A percentile compares a stretch with the other conserved stretches of the same genome.
phyloP scores from a whole-genome alignment of 2,797 vertebrate species.

The Schizopygopsis pylzovi region DNA sequence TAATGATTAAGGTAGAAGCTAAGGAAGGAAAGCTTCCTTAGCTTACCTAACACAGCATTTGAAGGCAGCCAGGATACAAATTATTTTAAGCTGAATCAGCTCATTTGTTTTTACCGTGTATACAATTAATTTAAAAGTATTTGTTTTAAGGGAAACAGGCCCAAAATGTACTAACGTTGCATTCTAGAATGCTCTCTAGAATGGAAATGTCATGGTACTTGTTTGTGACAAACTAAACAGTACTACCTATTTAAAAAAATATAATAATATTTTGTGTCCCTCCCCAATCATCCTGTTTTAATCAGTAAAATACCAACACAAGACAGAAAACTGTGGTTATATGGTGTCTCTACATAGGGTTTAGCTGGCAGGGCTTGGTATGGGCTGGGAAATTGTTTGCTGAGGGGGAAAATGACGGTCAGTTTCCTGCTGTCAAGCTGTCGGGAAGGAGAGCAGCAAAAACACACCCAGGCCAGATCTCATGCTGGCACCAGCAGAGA shows the following conservation, averaged over 20 bases:
- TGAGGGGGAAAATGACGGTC: conserved; percentile 65
- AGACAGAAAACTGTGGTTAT: not conserved
- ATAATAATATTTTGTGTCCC: not conserved
- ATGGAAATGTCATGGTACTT: not conserved
- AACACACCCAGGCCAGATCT: conserved; percentile 43
- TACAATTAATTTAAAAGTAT: not conserved
- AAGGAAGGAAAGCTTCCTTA: too few relatives aligned
- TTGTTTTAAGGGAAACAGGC: not conserved
- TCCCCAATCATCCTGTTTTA: not conserved
- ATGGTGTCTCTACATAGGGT: conserved; percentile 42
- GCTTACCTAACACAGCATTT: not conserved
- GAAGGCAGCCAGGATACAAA: not conserved
- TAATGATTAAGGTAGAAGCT: too few relatives aligned
- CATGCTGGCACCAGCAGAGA: conserved; percentile 63
- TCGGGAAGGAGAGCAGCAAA: conserved; percentile 49
- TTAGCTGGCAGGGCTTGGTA: conserved; percentile 56
- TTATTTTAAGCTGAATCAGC: not conserved
- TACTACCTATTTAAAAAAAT: not conserved
- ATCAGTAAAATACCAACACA: not conserved
- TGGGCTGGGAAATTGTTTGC: conserved; percentile 65
- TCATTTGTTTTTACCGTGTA: not conserved
- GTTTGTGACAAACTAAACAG: not conserved
- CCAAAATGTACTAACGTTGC: not conserved
- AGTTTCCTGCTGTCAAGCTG: conserved; percentile 64
- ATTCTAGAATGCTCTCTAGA: not conserved